phyloP scores from a whole-genome alignment of 1,140 invertebrate genomes.

The Lucilia sericata region DNA sequence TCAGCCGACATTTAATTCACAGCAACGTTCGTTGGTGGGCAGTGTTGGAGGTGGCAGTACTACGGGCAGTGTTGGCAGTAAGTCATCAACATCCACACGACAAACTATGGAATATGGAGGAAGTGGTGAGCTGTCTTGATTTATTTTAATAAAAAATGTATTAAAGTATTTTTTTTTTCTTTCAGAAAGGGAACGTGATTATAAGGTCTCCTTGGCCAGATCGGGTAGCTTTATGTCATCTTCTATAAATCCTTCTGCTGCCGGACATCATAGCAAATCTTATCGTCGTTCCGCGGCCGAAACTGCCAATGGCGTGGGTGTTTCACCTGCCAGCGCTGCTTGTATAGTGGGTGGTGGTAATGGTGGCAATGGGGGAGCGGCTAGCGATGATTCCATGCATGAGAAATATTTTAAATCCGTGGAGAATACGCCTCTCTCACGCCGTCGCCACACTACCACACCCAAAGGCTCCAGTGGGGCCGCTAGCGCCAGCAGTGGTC shows the following conservation, averaged over 20 bases:
- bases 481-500: slow-evolving; percentile 49
- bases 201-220: slow-evolving; percentile 70
- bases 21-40: slow-evolving; percentile 56
- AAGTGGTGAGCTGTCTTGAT: slow-evolving; percentile 17
- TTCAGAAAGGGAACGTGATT: slow-evolving; percentile 56
- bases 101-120: slow-evolving; percentile 44
- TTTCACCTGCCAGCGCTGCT: slow-evolving; percentile 51
- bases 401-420: slow-evolving; percentile 81
- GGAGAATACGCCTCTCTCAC: slow-evolving; percentile 72
- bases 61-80: slow-evolving; percentile 10
- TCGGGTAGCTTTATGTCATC: slow-evolving; percentile 83
- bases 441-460: slow-evolving; percentile 68
- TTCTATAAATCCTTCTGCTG: slow-evolving; percentile 66
- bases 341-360: slow-evolving; percentile 49
- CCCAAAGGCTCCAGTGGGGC: slow-evolving; percentile 49
- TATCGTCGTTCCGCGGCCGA: slow-evolving; percentile 67
- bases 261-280: slow-evolving; percentile 62
- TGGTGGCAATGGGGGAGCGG: slow-evolving; percentile 63
- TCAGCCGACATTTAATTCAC: slow-evolving; percentile 47
- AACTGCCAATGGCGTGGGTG: slow-evolving; percentile 50
- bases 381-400: slow-evolving; percentile 83
- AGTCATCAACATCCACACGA: slow-evolving; percentile 29
- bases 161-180: not conserved
- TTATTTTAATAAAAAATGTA: not conserved
- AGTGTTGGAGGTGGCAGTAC: slow-evolving; percentile 30